Evolutionary conservation across 2,113 vertebrate species (phyloP).

Genomic region (Turdus rufiventris): DNA sequence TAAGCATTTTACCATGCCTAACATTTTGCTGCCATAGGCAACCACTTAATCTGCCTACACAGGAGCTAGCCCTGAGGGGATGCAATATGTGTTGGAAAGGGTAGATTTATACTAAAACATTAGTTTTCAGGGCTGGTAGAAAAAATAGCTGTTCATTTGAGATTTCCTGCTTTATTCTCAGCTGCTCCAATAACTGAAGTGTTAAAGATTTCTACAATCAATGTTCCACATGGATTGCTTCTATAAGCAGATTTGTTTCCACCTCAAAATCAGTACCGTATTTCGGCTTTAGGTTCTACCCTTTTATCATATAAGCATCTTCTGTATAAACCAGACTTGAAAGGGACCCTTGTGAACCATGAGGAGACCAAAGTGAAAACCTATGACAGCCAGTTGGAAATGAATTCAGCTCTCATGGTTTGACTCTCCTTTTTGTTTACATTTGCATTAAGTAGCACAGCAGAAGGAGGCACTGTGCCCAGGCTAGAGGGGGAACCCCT

Average conservation of each 20-base stretch:
- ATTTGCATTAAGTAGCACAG: constrained; percentile 74
- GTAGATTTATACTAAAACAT: constrained; percentile 51
- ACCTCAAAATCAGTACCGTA: constrained; percentile 15
- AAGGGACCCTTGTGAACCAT: constrained; percentile 69
- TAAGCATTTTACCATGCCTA: constrained; percentile 37
- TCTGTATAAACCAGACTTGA: constrained; percentile 57
- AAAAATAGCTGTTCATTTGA: constrained; percentile 55
- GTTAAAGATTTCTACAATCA: constrained; percentile 46
- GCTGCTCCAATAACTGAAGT: constrained; percentile 42
- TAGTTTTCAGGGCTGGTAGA: not conserved
- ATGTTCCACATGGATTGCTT: constrained; percentile 1
- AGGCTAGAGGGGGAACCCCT: constrained; percentile 77
- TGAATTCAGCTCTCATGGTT: constrained; percentile 63
- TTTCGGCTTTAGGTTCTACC: constrained; percentile 22
- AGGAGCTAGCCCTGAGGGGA: constrained; percentile 51
- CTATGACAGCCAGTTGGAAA: constrained; percentile 67
- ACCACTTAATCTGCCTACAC: constrained; percentile 48
- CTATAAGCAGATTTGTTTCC: constrained; percentile 47
- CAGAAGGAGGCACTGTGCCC: constrained; percentile 70
- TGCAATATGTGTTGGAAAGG: constrained; percentile 41
- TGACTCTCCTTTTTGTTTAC: constrained; percentile 68
- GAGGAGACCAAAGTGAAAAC: constrained; percentile 63
- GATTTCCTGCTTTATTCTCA: constrained; percentile 46
- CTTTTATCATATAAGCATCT: constrained; percentile 63
- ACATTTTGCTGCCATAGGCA: constrained; percentile 51